These are phyloP conservation scores for Amphilophus citrinellus DNA, from an alignment of 2,113 vertebrate genomes.

Conservation along the genomic window DNA sequence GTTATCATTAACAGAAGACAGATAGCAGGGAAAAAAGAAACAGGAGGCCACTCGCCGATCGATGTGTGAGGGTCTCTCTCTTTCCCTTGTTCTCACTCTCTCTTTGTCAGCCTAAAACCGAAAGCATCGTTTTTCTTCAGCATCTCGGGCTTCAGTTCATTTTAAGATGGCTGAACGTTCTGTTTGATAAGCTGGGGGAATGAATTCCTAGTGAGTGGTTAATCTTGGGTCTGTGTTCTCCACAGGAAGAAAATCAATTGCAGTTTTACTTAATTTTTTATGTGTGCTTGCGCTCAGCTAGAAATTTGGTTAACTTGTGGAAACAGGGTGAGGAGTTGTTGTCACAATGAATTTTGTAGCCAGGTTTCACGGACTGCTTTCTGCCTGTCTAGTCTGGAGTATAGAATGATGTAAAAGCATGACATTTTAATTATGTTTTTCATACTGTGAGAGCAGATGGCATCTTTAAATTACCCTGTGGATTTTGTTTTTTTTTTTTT, in stretches of 20 bases:
- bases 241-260: conserved; percentile 23
- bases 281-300: conserved; percentile 27
- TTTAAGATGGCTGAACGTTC: conserved; percentile 36
- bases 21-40: conserved; percentile 46
- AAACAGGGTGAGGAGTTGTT: conserved; percentile 9
- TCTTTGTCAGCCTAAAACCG: conserved; percentile 12
- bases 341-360: background rate
- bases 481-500: conserved; percentile 3
- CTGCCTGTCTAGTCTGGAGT: background rate
- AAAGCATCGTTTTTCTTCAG: conserved; percentile 15
- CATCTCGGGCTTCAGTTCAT: background rate
- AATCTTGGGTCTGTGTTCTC: conserved; percentile 29
- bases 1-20: conserved; percentile 52
- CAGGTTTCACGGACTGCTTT: background rate
- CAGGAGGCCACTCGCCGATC: conserved; percentile 26
- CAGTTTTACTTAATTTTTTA: conserved; percentile 27
- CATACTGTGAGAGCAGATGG: conserved; percentile 36
- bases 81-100: background rate
- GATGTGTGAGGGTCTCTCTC: background rate
- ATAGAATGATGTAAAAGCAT: conserved; percentile 16
- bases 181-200: conserved; percentile 45
- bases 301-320: conserved; percentile 9
- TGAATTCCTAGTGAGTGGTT: conserved; percentile 36
- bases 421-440: conserved; percentile 12
- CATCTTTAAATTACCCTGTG: conserved; percentile 18